phyloP scores from a whole-genome alignment of 2,113 vertebrate genomes.

The Bostrychus sinensis region DNA sequence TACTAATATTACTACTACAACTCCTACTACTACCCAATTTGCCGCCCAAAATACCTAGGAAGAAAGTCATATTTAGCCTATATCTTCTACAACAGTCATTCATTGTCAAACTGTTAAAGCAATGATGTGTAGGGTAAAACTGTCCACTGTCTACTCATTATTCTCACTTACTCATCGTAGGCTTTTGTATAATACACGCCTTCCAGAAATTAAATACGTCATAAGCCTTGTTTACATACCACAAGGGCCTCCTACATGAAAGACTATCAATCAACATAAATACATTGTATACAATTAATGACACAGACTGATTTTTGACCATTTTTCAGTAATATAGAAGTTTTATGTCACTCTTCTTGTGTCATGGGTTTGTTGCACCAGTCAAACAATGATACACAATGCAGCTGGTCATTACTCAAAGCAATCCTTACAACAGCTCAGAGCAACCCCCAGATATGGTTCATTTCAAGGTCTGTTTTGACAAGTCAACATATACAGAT shows the following conservation, averaged over 20 bases:
- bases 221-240: neutral
- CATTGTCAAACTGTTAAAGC: too few species aligned
- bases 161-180: conserved; percentile 38
- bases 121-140: neutral
- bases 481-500: conserved; percentile 64
- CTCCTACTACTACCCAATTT: too few species aligned
- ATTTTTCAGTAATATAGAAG: neutral
- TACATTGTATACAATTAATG: neutral
- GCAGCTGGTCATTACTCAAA: conserved; percentile 44
- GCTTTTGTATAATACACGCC: conserved; percentile 15
- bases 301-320: neutral
- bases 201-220: conserved; percentile 16
- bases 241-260: conserved; percentile 8
- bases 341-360: too few species aligned
- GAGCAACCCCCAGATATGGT: conserved; percentile 43
- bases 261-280: conserved; percentile 13
- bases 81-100: too few species aligned
- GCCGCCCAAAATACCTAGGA: too few species aligned
- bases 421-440: conserved; percentile 24
- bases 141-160: conserved; percentile 25
- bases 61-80: too few species aligned
- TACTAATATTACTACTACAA: too few species aligned
- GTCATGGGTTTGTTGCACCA: conserved; percentile 10
- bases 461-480: conserved; percentile 65
- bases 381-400: neutral